These are phyloP conservation scores for Falcunculus frontatus DNA, from an alignment of 2,113 vertebrate genomes.

Conservation along the genomic window DNA sequence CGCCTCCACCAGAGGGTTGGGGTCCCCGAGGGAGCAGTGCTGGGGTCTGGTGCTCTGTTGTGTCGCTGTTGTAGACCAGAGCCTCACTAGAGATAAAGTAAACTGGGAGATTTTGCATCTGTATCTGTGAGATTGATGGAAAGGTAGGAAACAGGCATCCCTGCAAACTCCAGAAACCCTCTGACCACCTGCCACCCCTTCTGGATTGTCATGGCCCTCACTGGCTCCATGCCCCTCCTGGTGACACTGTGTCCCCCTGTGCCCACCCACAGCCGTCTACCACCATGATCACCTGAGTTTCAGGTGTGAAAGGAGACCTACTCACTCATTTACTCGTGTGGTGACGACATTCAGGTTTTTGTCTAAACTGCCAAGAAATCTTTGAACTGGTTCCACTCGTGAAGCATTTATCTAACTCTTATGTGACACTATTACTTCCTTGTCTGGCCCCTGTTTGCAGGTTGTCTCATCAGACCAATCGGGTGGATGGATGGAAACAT, in stretches of 20 bases:
- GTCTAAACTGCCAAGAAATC: not conserved
- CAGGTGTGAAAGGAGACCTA: not conserved
- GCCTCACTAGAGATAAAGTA: not conserved
- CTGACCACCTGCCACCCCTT: not conserved
- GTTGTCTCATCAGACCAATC: not conserved
- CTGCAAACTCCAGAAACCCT: not conserved
- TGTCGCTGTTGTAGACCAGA: not conserved
- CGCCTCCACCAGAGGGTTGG: not conserved
- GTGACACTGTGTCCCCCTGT: no score
- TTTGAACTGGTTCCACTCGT: not conserved
- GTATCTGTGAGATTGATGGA: fast-evolving
- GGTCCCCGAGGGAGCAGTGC: not conserved
- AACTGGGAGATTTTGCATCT: fast-evolving
- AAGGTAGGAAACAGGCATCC: not conserved
- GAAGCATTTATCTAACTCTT: not conserved
- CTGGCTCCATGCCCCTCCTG: fast-evolving
- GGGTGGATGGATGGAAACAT: not conserved
- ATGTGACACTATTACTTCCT: not conserved
- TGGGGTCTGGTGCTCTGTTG: not conserved
- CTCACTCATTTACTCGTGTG: not conserved
- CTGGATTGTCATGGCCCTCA: not conserved
- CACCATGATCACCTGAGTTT: not conserved
- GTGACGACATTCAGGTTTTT: fast-evolving
- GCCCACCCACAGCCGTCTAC: not conserved
- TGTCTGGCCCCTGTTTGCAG: not conserved